Evolutionary conservation across 1,140 invertebrate species (phyloP), one percentile per base, ranked within the genome.

Genomic region (Ips typographus): DNA sequence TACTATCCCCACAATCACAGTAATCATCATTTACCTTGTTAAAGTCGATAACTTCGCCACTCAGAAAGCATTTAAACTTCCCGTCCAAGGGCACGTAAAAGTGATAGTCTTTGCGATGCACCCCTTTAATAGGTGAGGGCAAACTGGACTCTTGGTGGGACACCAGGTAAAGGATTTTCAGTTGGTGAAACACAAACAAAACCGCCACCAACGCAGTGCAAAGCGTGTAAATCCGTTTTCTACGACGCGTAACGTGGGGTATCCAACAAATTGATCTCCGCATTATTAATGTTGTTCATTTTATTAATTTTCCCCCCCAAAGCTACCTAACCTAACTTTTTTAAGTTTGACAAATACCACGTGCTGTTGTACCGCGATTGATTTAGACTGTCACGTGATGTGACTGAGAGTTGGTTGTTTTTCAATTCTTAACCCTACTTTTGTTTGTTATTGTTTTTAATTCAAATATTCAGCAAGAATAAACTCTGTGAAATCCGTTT

Each of bases 1-100:
- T 94, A 40, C 94, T 95, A 81, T 96, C 94, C 8, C 83, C 82
- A 83, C 98, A 99, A 82, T 99, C 98, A 84, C 98, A 99, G 81
- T 96, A 99, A 83, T 99, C 94, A 82, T 99, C 98, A 82, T 99
- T 99, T 2, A 98, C 84, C 79, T 87, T 87, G 4, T 87, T 80
- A 82, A 87, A 90, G 36, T 80, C 72, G 47, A 84, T 80, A 61
- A 80, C 72, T 62, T 78, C 74, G n/a, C 74, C 76, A 22, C 79
- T 80, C 36, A 71, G 40, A 7, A 84, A 76, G 73, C 84, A 85
- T 22, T 69, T 65, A 69, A 85, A 85, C 60, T 80, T 80, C 6
- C 77, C 79, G 6, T 73, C 73, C 1, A 56, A 59, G 70, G 80
- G 79, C 37, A 75, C 65, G 65, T 84, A 85, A 62, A 79, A 80